Evolutionary conservation across 2,888 invertebrate species (phyloP), one percentile per base, ranked within the genome.

Genomic region (Sphaerophoria rueppellii): DNA sequence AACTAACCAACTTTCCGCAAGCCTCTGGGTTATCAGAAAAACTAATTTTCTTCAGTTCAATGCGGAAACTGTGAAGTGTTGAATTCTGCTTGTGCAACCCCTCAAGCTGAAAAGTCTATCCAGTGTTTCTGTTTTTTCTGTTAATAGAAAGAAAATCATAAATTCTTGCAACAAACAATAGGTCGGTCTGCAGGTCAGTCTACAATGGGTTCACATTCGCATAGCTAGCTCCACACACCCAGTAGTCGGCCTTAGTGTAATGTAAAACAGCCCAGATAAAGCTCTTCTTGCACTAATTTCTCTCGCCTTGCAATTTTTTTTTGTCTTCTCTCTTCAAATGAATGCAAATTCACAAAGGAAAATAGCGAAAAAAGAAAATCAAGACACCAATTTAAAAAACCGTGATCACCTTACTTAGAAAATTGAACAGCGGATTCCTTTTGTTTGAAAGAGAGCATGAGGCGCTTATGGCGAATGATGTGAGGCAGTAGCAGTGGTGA

Each of bases 181-280:
- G 78, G 81, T 81, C 81, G 78, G 81, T 81, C 76, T 81, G 35
- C 70, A 70, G 82, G 82, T 82, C 82, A 82, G 35, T 65, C 40
- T 40, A 24, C 24, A 24, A 24, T 24, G 24, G 24, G 24, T 43
- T 6, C 16, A 24, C 16, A 40, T 2, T 12, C 32, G 14, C 11
- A 34, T 16, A 67, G 46, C 34, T 16, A 67, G 46, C 34, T 46
- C 61, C 24, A 48, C 55, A 71, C 74, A 24, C 40, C 9, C 40
- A 43, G 12, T 11, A 4, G 9, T 9, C 9, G 6, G 9, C 11
- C 24, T 11, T 3, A 43, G 24, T 65, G 65, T 52, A 67, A 50
- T 50, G 48, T 67, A 55, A 34, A 60, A 16, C 40, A 67, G 37
- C 58, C 63, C 48, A 72, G 60, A 48, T 48, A 37, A 35, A 46